Conservation (phyloP, 1,140 invertebrate genomes). For the Apis cerana region DNA sequence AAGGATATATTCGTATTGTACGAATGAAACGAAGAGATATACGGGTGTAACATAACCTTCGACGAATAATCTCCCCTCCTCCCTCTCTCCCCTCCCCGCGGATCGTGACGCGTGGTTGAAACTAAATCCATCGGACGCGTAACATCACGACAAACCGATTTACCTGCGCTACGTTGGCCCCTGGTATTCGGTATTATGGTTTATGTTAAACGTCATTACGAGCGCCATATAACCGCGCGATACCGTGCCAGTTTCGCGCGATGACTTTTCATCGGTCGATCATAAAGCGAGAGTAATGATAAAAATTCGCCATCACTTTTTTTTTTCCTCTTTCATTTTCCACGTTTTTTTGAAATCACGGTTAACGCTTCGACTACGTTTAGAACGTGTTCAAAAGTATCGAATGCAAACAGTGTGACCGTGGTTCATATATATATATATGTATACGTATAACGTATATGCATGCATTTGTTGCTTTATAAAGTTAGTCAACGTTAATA, state of each 20-base stretch:
- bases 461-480: background rate
- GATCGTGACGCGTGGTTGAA: slow-evolving; percentile 19
- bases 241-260: background rate
- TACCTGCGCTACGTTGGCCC: background rate
- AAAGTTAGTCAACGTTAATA: background rate
- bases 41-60: too few species aligned
- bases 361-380: background rate
- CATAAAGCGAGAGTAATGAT: background rate
- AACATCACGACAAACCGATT: slow-evolving; percentile 17
- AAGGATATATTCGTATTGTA: too few species aligned
- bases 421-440: background rate
- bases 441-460: background rate
- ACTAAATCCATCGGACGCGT: slow-evolving; percentile 27
- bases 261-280: background rate
- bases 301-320: too few species aligned
- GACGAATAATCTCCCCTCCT: too few species aligned
- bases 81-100: too few species aligned
- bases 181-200: slow-evolving; percentile 1
- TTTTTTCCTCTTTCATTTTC: background rate
- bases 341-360: background rate
- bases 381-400: background rate
- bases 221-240: background rate
- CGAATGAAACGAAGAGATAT: too few species aligned
- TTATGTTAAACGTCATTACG: background rate
- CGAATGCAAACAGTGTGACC: background rate